Conservation (phyloP, 1,140 invertebrate species). For the Samia ricini region DNA sequence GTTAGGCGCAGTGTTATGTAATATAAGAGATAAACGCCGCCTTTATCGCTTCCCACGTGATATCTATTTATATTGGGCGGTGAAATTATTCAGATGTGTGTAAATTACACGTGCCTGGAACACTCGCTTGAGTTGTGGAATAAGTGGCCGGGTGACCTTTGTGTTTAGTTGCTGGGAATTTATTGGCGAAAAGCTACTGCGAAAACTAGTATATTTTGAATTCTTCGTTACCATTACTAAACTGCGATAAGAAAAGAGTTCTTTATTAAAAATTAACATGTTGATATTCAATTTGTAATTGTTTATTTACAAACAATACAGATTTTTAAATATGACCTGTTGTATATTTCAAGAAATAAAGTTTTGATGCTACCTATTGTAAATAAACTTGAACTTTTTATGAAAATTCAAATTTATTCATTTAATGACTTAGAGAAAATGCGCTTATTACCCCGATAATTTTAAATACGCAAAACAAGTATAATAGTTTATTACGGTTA, state of each 20-base stretch:
- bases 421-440: not conserved
- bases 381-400: not conserved
- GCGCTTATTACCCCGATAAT: not conserved
- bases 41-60: conserved; percentile 1
- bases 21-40: not conserved
- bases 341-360: not conserved
- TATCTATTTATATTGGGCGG: conserved; percentile 5
- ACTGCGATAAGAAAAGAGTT: too few relatives aligned
- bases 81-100: not conserved
- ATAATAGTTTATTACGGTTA: not conserved
- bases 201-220: too few relatives aligned
- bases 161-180: not conserved
- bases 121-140: not conserved
- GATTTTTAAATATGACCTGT: not conserved
- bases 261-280: too few relatives aligned
- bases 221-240: too few relatives aligned
- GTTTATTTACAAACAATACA: not conserved
- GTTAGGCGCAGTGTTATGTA: not conserved
- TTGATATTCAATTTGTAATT: not conserved
- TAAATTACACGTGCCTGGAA: conserved; percentile 8
- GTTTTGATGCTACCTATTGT: not conserved
- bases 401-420: not conserved
- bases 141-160: conserved; percentile 1
- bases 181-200: not conserved
- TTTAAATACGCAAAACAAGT: not conserved